A percentile compares a stretch with the other conserved stretches of the same genome.
Conservation (phyloP, 2,113 vertebrate genomes). For the Pomatostomus ruficeps region DNA sequence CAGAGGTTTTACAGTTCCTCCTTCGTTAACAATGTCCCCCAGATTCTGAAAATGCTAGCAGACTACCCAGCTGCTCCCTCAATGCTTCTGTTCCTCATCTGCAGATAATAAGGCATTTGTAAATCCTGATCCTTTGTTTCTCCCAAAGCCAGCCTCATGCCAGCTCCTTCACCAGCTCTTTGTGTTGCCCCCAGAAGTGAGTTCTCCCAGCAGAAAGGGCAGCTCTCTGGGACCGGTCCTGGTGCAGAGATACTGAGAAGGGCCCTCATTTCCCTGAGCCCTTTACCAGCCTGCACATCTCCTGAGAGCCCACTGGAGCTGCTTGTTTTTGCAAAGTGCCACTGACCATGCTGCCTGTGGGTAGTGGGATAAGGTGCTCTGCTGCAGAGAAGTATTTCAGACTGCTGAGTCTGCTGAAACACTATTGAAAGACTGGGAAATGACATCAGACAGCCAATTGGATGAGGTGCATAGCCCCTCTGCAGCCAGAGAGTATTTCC, state of each 20-base stretch:
- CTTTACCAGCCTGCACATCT: neutral
- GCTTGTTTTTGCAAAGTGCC: neutral
- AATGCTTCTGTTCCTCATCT: neutral
- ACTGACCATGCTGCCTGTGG: neutral
- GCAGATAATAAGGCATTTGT: neutral
- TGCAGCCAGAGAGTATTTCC: neutral
- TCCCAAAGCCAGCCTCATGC: neutral
- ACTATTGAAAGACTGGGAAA: neutral
- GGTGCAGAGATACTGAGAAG: neutral
- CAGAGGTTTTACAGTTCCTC: neutral
- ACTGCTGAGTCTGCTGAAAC: neutral
- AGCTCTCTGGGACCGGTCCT: neutral
- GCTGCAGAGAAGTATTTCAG: neutral
- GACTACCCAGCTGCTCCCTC: neutral
- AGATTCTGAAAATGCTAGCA: neutral
- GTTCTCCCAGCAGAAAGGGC: neutral
- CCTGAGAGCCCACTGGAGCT: neutral
- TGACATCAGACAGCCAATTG: neutral
- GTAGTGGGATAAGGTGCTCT: accelerated
- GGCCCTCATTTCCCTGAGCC: neutral
- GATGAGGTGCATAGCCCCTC: neutral
- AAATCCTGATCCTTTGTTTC: neutral
- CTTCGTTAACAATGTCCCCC: neutral
- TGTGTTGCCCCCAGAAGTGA: neutral
- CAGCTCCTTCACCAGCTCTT: neutral